Percentiles rank a stretch among this genome's conserved stretches.
phyloP scores from a whole-genome alignment of 2,797 vertebrate species.

The Rhabdomys pumilio region DNA sequence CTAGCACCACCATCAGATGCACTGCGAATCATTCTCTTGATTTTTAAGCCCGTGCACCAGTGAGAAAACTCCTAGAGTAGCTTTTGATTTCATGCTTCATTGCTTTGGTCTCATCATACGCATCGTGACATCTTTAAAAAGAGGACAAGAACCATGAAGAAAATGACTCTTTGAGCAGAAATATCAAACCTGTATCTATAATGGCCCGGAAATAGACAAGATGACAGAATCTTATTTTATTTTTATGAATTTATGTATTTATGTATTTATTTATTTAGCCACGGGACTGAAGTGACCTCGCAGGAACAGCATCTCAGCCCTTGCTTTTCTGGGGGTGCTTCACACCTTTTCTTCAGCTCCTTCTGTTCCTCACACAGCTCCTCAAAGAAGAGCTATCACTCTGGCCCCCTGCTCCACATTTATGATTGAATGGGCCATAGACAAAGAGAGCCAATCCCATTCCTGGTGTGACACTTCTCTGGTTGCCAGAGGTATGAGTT shows the following conservation, averaged over 20 bases:
- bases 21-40: constrained; percentile 58
- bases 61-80: background rate
- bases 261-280: constrained; percentile 35
- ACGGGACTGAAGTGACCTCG: constrained; percentile 76
- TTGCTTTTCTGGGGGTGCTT: background rate
- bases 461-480: constrained; percentile 50
- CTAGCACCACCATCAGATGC: background rate
- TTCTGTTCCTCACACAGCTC: constrained; percentile 40
- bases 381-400: constrained; percentile 56
- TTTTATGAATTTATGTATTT: background rate
- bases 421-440: constrained; percentile 74
- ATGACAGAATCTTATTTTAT: constrained; percentile 58
- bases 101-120: constrained; percentile 54
- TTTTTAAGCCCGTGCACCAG: constrained; percentile 34
- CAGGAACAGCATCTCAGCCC: background rate
- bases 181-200: constrained; percentile 2
- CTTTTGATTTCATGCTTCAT: constrained; percentile 76
- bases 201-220: constrained; percentile 46
- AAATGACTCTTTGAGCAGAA: constrained; percentile 8
- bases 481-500: constrained; percentile 60
- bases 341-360: background rate
- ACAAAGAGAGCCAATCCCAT: constrained; percentile 69
- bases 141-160: background rate
- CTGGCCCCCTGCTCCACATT: constrained; percentile 71
- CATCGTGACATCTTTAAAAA: constrained; percentile 55